Percentiles rank a stretch among this genome's conserved stretches.
These are phyloP conservation scores for Caenorhabditis sp. DNA, from an alignment of 2,888 invertebrate species.

Conservation along the genomic window DNA sequence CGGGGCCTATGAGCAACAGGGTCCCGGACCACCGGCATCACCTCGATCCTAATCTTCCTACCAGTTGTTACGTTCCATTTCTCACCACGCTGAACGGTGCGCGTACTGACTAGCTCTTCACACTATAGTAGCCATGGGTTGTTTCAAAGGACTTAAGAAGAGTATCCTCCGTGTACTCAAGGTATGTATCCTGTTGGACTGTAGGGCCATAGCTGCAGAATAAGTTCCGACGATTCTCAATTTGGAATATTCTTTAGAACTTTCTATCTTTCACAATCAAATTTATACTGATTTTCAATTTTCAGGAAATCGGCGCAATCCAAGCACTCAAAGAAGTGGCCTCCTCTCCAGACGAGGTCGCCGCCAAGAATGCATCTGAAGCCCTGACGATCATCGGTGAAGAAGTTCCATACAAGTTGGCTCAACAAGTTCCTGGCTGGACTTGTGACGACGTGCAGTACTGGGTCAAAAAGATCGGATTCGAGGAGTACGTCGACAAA, in stretches of 20 bases:
- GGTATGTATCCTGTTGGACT: no score
- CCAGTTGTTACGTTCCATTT: conserved; percentile 6
- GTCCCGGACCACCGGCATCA: no score
- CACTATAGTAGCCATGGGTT: not conserved
- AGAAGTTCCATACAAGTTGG: conserved; percentile 95
- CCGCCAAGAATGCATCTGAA: conserved; percentile 92
- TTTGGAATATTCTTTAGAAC: no score
- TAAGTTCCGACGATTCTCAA: no score
- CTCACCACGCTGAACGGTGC: not conserved
- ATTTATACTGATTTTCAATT: no score
- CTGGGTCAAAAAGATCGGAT: conserved; percentile 99
- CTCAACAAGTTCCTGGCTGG: conserved; percentile 98
- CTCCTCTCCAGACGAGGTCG: conserved; percentile 97
- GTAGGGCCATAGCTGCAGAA: no score
- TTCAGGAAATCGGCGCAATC: conserved; percentile 93
- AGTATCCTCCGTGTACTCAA: no score
- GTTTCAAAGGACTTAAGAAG: no score
- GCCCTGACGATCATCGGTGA: conserved; percentile 90
- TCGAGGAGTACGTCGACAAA: conserved; percentile 90
- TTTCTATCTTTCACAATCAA: no score
- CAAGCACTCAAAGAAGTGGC: conserved; percentile 96
- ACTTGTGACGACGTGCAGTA: conserved; percentile 96
- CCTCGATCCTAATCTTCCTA: not conserved
- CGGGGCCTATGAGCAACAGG: conserved; percentile 9
- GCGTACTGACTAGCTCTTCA: not conserved